Percentiles rank a stretch among this genome's conserved stretches.
Conservation (phyloP, 2,888 invertebrate genomes). For the Brachyopa scutellaris region DNA sequence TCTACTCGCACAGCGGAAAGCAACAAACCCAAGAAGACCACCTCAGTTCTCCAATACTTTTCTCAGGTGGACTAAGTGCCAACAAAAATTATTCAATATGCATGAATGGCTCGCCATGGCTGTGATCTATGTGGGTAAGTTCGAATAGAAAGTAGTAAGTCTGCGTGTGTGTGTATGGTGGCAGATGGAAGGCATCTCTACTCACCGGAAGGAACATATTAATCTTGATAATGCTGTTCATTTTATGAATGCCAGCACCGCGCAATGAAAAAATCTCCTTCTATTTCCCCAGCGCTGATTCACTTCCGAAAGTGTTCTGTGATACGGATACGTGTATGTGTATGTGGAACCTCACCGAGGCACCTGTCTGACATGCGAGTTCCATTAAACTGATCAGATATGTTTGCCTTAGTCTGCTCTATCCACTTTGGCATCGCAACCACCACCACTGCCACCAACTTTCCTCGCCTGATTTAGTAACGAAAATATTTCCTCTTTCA, state of each 20-base stretch:
- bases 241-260: constrained; percentile 36
- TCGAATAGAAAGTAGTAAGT: too few relatives aligned
- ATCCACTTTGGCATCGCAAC: background rate
- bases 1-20: background rate
- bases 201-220: constrained; percentile 32
- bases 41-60: background rate
- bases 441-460: background rate
- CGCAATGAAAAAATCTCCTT: background rate
- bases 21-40: background rate
- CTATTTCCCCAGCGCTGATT: background rate
- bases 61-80: background rate
- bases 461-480: constrained; percentile 15
- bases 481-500: constrained; percentile 11
- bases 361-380: constrained; percentile 52
- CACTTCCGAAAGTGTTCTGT: background rate
- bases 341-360: background rate
- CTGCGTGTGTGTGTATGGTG: background rate
- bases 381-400: constrained; percentile 65
- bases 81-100: constrained; percentile 25
- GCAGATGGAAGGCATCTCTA: background rate
- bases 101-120: constrained; percentile 9
- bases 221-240: constrained; percentile 50
- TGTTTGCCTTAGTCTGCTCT: constrained; percentile 8
- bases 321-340: background rate
- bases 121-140: constrained; percentile 1